Evolutionary conservation across 1,140 invertebrate species (phyloP), one percentile per base, ranked within the genome.

Genomic region (Nasonia giraulti): DNA sequence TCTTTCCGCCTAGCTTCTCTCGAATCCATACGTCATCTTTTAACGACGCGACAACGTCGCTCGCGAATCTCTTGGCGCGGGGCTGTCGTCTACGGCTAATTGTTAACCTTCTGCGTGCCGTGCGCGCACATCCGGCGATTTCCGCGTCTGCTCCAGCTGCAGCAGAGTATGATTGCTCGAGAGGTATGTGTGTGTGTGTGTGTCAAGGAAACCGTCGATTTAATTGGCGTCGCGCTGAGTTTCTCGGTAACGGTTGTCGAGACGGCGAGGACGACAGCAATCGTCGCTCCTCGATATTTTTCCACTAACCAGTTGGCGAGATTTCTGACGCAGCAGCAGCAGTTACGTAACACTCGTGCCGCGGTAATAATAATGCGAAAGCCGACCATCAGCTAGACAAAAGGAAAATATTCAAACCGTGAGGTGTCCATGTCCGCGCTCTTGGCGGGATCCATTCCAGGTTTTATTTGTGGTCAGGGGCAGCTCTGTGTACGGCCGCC

Each of bases 21-120:
- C 47, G 31, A 6, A 23, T 62, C 82, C 87, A 84, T 86, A 33
- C 37, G 87, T 89, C 88, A 88, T 89, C 84, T 87, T 83, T 83
- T 86, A 89, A 87, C 88, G 88, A 88, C 77, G 82, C 83, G 80
- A 73, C 4, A 73, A 4, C 55, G 17, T 23, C 23, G 74, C n/a
- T 62, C 76, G n/a, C 44, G 69, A 71, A 31, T 71, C 69, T 71
- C 69, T 1, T 3, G 0, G 23, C 20, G 14, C 5, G 23, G 20
- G 14, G 20, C 55, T 62, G 55, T 62, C 55, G 55, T 62, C 20
- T 47, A 20, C 17, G 20, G 55, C 55, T 62, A 62, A 62, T 62
- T 62, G 55, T 62, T 62, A 62, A 62, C 55, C 55, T 62, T 5
- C 55, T n/a, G 20, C 40, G 3, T 62, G 17, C 55, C 27, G 1